Conservation (phyloP, 2,888 invertebrate genomes). For the Eurytoma californica region DNA sequence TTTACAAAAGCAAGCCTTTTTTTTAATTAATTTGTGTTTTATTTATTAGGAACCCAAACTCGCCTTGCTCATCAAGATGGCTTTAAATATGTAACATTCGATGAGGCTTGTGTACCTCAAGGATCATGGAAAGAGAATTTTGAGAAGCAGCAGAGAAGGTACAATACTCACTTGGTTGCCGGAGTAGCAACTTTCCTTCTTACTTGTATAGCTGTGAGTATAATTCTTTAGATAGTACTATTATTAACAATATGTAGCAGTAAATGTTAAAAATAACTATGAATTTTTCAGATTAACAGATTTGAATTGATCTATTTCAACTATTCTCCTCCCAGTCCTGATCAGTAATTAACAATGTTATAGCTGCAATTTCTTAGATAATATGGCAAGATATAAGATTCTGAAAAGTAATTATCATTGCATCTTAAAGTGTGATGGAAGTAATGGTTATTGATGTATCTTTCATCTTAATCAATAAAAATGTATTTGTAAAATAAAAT, state of each 20-base stretch:
- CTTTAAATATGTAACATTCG: slow-evolving; percentile 32
- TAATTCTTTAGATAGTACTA: not conserved
- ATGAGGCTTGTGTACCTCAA: slow-evolving; percentile 41
- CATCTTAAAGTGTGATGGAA: slow-evolving; percentile 31
- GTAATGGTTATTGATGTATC: slow-evolving; percentile 36
- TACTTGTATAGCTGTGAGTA: slow-evolving; percentile 23
- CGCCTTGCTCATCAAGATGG: slow-evolving; percentile 6
- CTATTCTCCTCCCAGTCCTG: slow-evolving; percentile 21
- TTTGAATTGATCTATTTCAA: slow-evolving; percentile 48
- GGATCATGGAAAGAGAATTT: slow-evolving; percentile 44
- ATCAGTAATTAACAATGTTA: slow-evolving; percentile 32
- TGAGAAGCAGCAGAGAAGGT: slow-evolving; percentile 31
- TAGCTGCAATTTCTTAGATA: slow-evolving; percentile 46
- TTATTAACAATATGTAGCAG: slow-evolving; percentile 1
- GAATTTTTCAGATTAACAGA: slow-evolving; percentile 37
- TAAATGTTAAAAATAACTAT: not conserved
- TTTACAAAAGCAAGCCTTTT: too few relatives aligned
- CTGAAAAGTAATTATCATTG: not conserved
- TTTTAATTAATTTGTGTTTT: not conserved
- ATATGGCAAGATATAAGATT: slow-evolving; percentile 21
- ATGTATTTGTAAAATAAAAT: slow-evolving; percentile 44
- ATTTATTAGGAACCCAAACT: slow-evolving; percentile 23
- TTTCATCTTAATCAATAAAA: slow-evolving; percentile 30
- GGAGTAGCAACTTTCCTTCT: slow-evolving; percentile 11
- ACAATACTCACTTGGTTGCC: slow-evolving; percentile 8